Conservation (phyloP, 2,888 invertebrate genomes). For the Sphaerophoria taeniata region DNA sequence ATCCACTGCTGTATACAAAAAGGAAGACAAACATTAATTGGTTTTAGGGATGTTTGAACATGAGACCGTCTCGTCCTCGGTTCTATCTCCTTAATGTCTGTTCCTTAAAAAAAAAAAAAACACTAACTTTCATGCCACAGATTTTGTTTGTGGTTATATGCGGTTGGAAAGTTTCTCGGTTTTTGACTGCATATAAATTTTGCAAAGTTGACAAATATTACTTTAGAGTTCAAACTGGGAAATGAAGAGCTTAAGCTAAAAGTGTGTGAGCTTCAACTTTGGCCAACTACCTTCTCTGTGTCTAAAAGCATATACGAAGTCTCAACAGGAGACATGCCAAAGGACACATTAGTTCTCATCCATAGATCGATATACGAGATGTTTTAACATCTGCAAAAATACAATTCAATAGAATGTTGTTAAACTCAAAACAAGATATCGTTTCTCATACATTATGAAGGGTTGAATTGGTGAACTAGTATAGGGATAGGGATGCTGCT, state of each 20-base stretch:
- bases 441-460: no score
- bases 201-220: constrained; percentile 15
- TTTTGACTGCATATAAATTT: constrained; percentile 5
- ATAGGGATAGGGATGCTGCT: background rate
- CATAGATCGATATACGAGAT: no score
- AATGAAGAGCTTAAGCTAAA: background rate
- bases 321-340: background rate
- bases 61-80: background rate
- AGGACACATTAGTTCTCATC: no score
- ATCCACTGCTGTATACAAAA: background rate
- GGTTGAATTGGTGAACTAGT: no score
- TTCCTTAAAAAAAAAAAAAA: constrained; percentile 11
- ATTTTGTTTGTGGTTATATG: constrained; percentile 6
- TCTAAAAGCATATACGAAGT: background rate
- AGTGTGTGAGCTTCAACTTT: background rate
- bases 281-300: background rate
- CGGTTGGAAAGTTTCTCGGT: constrained; percentile 10
- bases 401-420: no score
- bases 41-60: constrained; percentile 23
- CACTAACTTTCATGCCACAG: constrained; percentile 17
- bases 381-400: no score
- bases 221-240: constrained; percentile 11
- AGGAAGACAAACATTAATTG: constrained; percentile 27
- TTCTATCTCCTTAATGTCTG: background rate
- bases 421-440: no score